Percentiles rank a stretch among this genome's conserved stretches.
Evolutionary conservation across 1,140 invertebrate genomes (phyloP).

Genomic region (Latrodectus geometricus): DNA sequence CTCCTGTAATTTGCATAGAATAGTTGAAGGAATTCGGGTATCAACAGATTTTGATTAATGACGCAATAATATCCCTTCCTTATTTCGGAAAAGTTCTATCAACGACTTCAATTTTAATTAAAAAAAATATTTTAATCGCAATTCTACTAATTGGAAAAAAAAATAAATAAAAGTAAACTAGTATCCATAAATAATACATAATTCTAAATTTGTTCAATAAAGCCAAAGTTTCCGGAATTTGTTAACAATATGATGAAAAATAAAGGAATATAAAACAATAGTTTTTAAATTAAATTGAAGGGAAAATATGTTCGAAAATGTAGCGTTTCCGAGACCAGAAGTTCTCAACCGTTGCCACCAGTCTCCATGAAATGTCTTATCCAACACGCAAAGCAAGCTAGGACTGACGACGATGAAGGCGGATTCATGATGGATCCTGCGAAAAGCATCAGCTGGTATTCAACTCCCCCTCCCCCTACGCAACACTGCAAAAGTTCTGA

Average conservation of each 20-base stretch:
- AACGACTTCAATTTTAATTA: no score
- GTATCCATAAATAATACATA: no score
- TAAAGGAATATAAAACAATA: background rate
- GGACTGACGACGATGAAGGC: slow-evolving; percentile 34
- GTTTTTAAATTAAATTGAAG: background rate
- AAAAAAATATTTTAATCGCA: no score
- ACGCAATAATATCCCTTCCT: no score
- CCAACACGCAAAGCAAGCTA: slow-evolving; percentile 39
- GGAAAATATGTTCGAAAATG: background rate
- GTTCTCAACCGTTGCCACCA: slow-evolving; percentile 7
- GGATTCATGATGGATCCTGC: slow-evolving; percentile 33
- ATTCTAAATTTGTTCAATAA: no score
- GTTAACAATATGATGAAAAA: background rate
- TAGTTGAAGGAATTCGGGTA: no score
- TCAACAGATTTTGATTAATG: no score
- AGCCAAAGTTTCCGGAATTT: background rate
- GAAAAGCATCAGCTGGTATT: slow-evolving; percentile 45
- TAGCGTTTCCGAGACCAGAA: background rate
- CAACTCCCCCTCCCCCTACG: background rate
- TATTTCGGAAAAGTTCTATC: no score
- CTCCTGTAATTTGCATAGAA: no score
- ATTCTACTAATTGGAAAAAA: no score
- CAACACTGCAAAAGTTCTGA: background rate
- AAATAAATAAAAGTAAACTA: no score
- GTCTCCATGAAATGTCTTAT: slow-evolving; percentile 5